These are phyloP conservation scores for Nothocercus julius DNA, from an alignment of 2,113 vertebrate genomes.

Conservation along the genomic window DNA sequence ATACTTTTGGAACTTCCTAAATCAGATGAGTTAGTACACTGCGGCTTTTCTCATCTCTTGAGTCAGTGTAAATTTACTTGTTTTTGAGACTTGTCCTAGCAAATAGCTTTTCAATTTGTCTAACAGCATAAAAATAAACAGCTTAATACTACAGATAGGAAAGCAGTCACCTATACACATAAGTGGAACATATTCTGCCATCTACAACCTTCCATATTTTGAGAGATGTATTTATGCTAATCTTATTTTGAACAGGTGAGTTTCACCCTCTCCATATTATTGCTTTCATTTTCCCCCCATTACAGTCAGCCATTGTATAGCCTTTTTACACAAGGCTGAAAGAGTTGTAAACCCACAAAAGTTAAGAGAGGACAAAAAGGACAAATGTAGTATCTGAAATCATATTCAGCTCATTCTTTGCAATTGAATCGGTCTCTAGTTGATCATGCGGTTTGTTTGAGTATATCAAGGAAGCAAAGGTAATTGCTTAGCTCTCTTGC, in stretches of 20 bases:
- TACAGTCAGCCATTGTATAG: neutral
- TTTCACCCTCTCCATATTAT: accelerated
- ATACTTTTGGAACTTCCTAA: neutral
- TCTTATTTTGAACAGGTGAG: neutral
- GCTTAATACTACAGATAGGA: neutral
- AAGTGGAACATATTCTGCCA: neutral
- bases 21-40: neutral
- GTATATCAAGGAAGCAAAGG: neutral
- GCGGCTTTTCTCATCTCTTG: neutral
- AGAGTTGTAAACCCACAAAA: neutral
- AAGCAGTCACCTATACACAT: neutral
- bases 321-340: neutral
- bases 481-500: neutral
- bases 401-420: neutral
- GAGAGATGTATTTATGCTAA: neutral
- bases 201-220: neutral
- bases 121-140: neutral
- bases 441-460: neutral
- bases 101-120: neutral
- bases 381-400: neutral
- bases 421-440: neutral
- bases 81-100: neutral
- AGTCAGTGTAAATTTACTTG: neutral
- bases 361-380: neutral
- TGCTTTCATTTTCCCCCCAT: neutral